phyloP scores from a whole-genome alignment of 2,888 invertebrate genomes.

The Scotopteryx bipunctaria region DNA sequence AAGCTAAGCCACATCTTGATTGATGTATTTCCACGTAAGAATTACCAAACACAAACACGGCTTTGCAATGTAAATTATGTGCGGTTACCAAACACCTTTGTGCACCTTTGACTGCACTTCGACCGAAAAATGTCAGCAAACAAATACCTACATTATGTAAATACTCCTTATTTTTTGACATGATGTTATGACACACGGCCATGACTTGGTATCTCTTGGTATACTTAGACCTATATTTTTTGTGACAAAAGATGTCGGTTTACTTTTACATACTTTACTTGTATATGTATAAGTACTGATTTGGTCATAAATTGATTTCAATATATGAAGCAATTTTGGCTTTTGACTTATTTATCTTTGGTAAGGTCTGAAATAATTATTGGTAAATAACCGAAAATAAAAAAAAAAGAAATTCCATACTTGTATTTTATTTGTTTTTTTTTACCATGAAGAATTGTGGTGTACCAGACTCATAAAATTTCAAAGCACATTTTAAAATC shows the following conservation, averaged over 20 bases:
- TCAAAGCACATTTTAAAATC: background rate
- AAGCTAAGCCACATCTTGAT: background rate
- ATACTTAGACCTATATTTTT: conserved; percentile 1
- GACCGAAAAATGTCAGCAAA: conserved; percentile 23
- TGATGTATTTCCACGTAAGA: background rate
- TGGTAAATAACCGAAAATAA: background rate
- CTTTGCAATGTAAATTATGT: conserved; percentile 11
- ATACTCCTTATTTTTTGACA: conserved; percentile 4
- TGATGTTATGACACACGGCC: conserved; percentile 8
- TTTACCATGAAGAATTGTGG: too few species aligned
- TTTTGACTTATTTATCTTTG: too few species aligned
- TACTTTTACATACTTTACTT: too few species aligned
- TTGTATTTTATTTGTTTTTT: background rate
- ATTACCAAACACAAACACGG: conserved; percentile 4
- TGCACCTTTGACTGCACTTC: conserved; percentile 8
- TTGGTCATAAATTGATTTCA: too few species aligned
- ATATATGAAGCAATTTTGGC: too few species aligned
- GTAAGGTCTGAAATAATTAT: background rate
- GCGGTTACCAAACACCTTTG: conserved; percentile 13
- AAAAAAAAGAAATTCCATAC: background rate
- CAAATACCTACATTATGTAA: conserved; percentile 18
- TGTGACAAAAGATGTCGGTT: too few species aligned
- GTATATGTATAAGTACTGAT: too few species aligned
- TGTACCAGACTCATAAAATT: background rate
- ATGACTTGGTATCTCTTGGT: too few species aligned